Percentiles rank a stretch among this genome's conserved stretches.
These are phyloP conservation scores for Cataglyphis altisquamis DNA, from an alignment of 2,888 invertebrate genomes.

Conservation along the genomic window DNA sequence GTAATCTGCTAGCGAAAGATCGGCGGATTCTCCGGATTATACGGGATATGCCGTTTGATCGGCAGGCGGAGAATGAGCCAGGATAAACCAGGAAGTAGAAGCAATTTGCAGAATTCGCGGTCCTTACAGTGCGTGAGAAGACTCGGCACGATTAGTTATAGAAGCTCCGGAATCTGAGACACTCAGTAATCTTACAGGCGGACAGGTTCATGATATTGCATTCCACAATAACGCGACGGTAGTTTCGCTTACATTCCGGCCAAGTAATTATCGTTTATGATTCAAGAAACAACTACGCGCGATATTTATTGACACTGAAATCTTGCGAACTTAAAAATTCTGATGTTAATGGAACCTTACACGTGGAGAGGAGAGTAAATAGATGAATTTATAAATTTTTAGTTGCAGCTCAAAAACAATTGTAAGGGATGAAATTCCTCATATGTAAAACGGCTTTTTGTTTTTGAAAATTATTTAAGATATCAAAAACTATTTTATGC, in stretches of 20 bases:
- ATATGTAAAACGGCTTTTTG: no score
- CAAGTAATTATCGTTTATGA: constrained; percentile 67
- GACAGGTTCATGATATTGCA: constrained; percentile 48
- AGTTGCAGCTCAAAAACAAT: no score
- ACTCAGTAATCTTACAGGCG: constrained; percentile 49
- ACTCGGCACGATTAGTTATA: constrained; percentile 66
- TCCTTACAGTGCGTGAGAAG: constrained; percentile 77
- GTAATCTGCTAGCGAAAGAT: constrained; percentile 61
- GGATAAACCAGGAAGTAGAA: constrained; percentile 73
- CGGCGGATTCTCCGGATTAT: constrained; percentile 69
- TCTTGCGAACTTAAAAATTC: no score
- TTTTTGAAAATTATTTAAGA: no score
- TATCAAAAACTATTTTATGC: no score
- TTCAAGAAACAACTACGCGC: constrained; percentile 54
- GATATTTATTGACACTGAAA: constrained; percentile 37
- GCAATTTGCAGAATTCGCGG: constrained; percentile 76
- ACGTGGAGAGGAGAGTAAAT: no score
- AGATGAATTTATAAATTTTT: no score
- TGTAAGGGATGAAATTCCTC: no score
- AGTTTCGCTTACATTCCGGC: constrained; percentile 26
- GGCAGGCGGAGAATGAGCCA: constrained; percentile 64
- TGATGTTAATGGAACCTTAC: no score
- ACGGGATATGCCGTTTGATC: constrained; percentile 70
- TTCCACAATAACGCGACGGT: constrained; percentile 28
- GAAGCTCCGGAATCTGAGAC: constrained; percentile 70